Base-by-base conservation (phyloP, 1,140 invertebrate genomes). In the Lutraria rhynchaena region DNA sequence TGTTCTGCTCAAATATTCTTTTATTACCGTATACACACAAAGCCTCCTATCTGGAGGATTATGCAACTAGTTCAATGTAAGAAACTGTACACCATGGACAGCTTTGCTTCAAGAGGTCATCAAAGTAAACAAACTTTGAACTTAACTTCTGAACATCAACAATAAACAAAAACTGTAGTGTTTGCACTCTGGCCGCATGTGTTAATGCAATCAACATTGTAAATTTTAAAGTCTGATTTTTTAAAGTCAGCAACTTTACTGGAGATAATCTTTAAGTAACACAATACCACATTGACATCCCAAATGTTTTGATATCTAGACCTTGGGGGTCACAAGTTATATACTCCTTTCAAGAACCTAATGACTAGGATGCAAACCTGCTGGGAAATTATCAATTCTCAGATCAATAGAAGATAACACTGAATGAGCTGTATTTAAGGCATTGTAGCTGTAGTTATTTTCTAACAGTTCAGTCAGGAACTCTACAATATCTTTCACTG, bases 371-470 rank as follows among this genome's bases (percentile, higher is more conserved):
- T n/a, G n/a, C n/a, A n/a, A n/a, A n/a, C n/a, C n/a, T n/a, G n/a
- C n/a, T n/a, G n/a, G n/a, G n/a, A n/a, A n/a, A n/a, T n/a, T n/a
- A n/a, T n/a, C n/a, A n/a, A n/a, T n/a, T n/a, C n/a, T n/a, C n/a
- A n/a, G n/a, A n/a, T n/a, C n/a, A n/a, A n/a, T n/a, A n/a, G n/a
- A n/a, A n/a, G 75, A 81, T 19, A 85, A 41, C 0, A 70, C 57
- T 17, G 49, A 65, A 31, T 76, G 57, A 22, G 84, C 75, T 17
- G 58, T 80, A 77, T 83, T 83, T 17, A 83, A 7, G 1, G 73
- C 49, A 73, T 69, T 65, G 44, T 83, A 83, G 24, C 53, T 55
- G 7, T 55, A 31, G 7, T 65, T 73, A 3, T 4, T 11, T 35
- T 73, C 31, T 55, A 55, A 73, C 24, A 9, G 3, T 5, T 73